These are phyloP conservation scores for Ectemnius continuus DNA, from an alignment of 2,888 invertebrate genomes.

Conservation along the genomic window DNA sequence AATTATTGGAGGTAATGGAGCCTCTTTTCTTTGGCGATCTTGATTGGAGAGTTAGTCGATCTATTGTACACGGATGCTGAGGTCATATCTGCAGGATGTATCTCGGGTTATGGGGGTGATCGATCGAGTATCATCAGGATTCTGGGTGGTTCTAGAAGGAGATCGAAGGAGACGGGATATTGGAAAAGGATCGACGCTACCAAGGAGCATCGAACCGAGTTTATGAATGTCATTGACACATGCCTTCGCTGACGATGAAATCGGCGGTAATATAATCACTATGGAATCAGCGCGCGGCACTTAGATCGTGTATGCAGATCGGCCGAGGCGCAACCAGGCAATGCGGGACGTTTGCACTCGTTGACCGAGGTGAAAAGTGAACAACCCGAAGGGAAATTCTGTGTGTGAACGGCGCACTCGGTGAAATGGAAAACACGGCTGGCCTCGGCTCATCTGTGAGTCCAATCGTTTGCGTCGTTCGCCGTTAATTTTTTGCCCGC, in stretches of 20 bases:
- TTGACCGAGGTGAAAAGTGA: slow-evolving; percentile 64
- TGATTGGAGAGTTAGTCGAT: not conserved
- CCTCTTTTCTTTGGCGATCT: not conserved
- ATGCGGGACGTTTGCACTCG: slow-evolving; percentile 49
- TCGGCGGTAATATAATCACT: slow-evolving; percentile 34
- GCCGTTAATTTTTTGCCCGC: slow-evolving; percentile 37
- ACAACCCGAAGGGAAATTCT: slow-evolving; percentile 58
- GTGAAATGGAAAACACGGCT: slow-evolving; percentile 62
- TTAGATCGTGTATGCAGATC: slow-evolving; percentile 22
- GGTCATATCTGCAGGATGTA: not conserved
- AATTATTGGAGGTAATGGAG: not conserved
- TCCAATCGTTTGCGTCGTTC: slow-evolving; percentile 43
- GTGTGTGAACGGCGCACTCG: slow-evolving; percentile 18
- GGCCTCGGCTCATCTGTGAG: slow-evolving; percentile 39
- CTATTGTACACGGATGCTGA: not conserved
- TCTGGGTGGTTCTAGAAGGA: not conserved
- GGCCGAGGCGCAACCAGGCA: slow-evolving; percentile 17
- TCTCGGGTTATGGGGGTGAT: not conserved
- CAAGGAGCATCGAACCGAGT: not conserved
- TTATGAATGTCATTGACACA: slow-evolving; percentile 13
- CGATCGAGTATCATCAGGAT: not conserved
- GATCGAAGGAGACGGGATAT: slow-evolving; percentile 3
- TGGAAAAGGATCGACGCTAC: not conserved
- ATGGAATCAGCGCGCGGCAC: slow-evolving; percentile 44
- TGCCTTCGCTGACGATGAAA: not conserved